Percentiles rank a stretch among this genome's conserved stretches.
These are phyloP conservation scores for Psammodynastes pulverulentus DNA, from an alignment of 2,113 vertebrate species.

Conservation along the genomic window DNA sequence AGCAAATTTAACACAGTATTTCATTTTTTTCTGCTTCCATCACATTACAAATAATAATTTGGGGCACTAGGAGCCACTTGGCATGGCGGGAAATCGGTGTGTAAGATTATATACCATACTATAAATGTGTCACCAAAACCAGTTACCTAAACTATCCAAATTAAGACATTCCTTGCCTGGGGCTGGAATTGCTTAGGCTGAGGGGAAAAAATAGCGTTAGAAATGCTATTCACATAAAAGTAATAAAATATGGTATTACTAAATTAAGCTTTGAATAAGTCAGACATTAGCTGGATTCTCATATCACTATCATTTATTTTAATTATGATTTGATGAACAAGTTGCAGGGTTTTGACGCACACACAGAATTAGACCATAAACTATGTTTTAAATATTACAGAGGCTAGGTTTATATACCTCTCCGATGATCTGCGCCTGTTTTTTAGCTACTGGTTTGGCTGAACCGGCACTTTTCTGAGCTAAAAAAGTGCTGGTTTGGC, in stretches of 20 bases:
- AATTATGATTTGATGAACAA: background rate
- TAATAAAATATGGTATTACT: background rate
- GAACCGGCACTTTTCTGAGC: too few species aligned
- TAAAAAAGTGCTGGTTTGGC: too few species aligned
- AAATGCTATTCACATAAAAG: background rate
- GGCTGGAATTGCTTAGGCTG: background rate
- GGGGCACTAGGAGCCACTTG: background rate
- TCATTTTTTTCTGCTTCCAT: background rate
- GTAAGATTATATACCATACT: background rate
- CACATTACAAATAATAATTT: background rate
- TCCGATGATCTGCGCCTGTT: too few species aligned
- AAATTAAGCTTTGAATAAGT: slow-evolving; percentile 18
- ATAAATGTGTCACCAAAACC: background rate
- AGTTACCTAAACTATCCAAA: background rate
- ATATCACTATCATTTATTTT: background rate
- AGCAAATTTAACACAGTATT: background rate
- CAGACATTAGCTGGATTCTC: background rate
- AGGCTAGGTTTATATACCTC: background rate
- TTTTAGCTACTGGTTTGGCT: too few species aligned
- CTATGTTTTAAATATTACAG: background rate
- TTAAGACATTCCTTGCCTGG: background rate
- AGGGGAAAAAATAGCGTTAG: background rate
- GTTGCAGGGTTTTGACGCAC: background rate
- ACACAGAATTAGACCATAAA: background rate
- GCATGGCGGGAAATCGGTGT: background rate